Conservation (phyloP, 2,888 invertebrate genomes). For the Mycalesis mineus region DNA sequence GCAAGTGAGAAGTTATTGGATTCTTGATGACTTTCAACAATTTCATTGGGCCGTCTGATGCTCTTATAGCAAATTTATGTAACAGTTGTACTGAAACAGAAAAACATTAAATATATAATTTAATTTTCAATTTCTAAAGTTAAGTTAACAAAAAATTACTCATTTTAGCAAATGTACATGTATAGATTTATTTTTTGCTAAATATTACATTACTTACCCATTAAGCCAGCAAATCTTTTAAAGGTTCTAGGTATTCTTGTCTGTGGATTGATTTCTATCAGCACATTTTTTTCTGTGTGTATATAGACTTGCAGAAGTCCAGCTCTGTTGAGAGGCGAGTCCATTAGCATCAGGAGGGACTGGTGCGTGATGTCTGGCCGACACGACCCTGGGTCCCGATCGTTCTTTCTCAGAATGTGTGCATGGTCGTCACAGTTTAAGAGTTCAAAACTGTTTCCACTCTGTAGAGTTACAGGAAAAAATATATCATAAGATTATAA, state of each 20-base stretch:
- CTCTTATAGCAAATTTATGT: constrained; percentile 95
- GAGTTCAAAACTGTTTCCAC: constrained; percentile 91
- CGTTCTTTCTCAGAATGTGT: constrained; percentile 89
- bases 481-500: not conserved
- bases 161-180: too few relatives aligned
- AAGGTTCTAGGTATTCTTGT: constrained; percentile 98
- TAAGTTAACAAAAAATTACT: too few relatives aligned
- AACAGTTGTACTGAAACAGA: constrained; percentile 91
- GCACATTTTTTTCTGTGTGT: constrained; percentile 93
- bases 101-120: too few relatives aligned
- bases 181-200: too few relatives aligned
- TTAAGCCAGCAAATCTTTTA: constrained; percentile 96
- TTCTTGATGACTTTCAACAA: constrained; percentile 97
- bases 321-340: constrained; percentile 97
- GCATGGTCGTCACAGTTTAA: constrained; percentile 96
- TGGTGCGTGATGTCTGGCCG: constrained; percentile 99
- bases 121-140: too few relatives aligned
- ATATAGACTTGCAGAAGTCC: constrained; percentile 97
- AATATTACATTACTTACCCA: constrained; percentile 82
- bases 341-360: constrained; percentile 97
- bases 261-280: constrained; percentile 97
- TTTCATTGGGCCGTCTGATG: constrained; percentile 92
- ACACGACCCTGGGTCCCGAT: constrained; percentile 91
- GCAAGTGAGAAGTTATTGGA: constrained; percentile 95
- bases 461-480: constrained; percentile 78